Evolutionary conservation across 2,113 vertebrate genomes (phyloP).

Genomic region (Leuciscus idus): DNA sequence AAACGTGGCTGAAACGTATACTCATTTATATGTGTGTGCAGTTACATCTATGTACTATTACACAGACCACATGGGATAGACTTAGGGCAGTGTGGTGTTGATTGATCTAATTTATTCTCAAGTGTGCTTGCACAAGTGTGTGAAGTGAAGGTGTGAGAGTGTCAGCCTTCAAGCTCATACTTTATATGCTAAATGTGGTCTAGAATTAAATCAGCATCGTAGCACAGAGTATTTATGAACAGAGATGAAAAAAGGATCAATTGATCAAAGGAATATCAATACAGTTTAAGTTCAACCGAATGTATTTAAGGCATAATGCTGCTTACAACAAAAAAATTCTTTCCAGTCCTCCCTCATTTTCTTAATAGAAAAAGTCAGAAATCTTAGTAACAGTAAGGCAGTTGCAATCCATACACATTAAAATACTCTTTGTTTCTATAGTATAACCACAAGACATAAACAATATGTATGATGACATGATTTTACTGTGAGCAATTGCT

Average conservation of each 20-base stretch:
- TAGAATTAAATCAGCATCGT: not conserved
- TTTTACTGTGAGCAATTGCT: not conserved
- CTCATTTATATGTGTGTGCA: not conserved
- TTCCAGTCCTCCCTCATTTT: not conserved
- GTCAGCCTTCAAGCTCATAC: constrained; percentile 23
- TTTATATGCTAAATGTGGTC: not conserved
- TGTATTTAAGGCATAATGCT: not conserved
- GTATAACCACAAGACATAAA: not conserved
- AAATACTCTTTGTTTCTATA: not conserved
- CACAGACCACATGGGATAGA: not conserved
- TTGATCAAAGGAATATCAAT: not conserved
- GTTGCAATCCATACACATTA: not conserved
- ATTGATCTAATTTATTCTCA: constrained; percentile 45
- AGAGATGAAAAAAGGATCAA: not conserved
- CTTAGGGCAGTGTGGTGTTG: constrained; percentile 34
- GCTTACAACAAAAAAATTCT: not conserved
- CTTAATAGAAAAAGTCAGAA: not conserved
- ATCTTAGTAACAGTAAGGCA: not conserved
- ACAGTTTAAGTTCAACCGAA: not conserved
- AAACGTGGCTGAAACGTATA: not conserved
- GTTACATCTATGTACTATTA: not conserved
- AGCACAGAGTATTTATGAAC: not conserved
- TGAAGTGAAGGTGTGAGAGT: constrained; percentile 34
- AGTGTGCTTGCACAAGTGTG: constrained; percentile 41
- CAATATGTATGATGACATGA: not conserved